These are phyloP conservation scores for Myotis planiceps DNA, from an alignment of 2,797 vertebrate genomes.

Conservation along the genomic window DNA sequence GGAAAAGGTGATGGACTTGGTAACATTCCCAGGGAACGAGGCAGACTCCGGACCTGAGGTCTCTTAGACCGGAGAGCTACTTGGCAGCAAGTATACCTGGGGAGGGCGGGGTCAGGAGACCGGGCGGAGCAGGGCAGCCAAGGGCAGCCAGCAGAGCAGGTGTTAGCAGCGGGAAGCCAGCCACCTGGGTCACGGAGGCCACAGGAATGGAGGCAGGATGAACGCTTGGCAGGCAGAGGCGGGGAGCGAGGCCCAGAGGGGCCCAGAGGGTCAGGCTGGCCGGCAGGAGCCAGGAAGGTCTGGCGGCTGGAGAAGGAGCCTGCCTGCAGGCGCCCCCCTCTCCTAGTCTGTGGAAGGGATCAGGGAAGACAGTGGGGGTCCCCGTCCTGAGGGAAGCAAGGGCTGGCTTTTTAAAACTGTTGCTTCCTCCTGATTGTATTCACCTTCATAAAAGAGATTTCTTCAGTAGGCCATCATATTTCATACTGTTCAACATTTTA, in stretches of 20 bases:
- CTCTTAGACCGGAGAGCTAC: background rate
- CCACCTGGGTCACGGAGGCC: too few species aligned
- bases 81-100: background rate
- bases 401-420: background rate
- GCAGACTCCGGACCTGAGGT: background rate
- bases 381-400: background rate
- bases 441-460: background rate
- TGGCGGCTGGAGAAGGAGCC: background rate
- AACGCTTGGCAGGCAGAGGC: background rate
- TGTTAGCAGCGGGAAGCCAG: background rate
- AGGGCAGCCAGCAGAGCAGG: background rate
- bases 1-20: background rate
- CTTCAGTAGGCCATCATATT: background rate
- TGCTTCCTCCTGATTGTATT: background rate
- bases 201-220: background rate
- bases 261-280: background rate
- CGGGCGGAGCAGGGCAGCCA: background rate
- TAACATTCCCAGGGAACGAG: background rate
- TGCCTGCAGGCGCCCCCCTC: background rate
- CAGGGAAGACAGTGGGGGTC: fast-evolving
- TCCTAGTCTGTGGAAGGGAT: background rate
- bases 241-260: background rate
- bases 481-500: background rate
- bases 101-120: background rate
- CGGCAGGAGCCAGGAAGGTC: background rate